Percentiles rank a stretch among this genome's conserved stretches.
These are phyloP conservation scores for Drosophila navojoa DNA, from an alignment of 1,140 invertebrate species.

Conservation along the genomic window DNA sequence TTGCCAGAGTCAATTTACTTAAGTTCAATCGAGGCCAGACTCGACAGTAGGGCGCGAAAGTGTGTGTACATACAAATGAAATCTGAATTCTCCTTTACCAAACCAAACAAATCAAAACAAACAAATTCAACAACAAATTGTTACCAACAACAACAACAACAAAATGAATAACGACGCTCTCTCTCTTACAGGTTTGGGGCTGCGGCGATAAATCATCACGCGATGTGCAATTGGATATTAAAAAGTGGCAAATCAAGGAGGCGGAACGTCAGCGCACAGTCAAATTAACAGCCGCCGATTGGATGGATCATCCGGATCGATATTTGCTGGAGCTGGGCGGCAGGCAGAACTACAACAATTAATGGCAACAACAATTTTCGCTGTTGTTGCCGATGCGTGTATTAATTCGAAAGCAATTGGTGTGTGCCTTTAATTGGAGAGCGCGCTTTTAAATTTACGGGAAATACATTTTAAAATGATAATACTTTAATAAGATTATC, in stretches of 20 bases:
- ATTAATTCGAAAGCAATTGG: constrained; percentile 41
- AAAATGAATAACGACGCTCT: constrained; percentile 45
- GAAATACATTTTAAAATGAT: constrained; percentile 33
- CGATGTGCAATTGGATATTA: constrained; percentile 93
- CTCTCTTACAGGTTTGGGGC: constrained; percentile 89
- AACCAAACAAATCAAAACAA: constrained; percentile 35
- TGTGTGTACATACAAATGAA: constrained; percentile 59
- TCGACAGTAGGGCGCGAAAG: constrained; percentile 3
- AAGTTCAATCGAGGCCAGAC: constrained; percentile 1
- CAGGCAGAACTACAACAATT: constrained; percentile 88
- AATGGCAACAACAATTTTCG: constrained; percentile 19
- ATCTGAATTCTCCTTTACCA: constrained; percentile 64
- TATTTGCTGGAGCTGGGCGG: constrained; percentile 93
- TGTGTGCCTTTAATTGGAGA: constrained; percentile 29
- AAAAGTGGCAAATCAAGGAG: constrained; percentile 95
- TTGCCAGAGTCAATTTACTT: not conserved
- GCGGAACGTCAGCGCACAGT: constrained; percentile 91
- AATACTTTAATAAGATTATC: constrained; percentile 15
- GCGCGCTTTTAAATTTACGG: constrained; percentile 28
- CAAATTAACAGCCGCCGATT: constrained; percentile 92
- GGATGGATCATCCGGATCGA: constrained; percentile 96
- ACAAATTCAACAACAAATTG: not conserved
- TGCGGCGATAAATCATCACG: constrained; percentile 90
- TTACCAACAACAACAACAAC: constrained; percentile 63
- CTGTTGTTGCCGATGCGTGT: constrained; percentile 41